Evolutionary conservation across 2,888 invertebrate genomes (phyloP).

Genomic region (Campopleginae sp.): DNA sequence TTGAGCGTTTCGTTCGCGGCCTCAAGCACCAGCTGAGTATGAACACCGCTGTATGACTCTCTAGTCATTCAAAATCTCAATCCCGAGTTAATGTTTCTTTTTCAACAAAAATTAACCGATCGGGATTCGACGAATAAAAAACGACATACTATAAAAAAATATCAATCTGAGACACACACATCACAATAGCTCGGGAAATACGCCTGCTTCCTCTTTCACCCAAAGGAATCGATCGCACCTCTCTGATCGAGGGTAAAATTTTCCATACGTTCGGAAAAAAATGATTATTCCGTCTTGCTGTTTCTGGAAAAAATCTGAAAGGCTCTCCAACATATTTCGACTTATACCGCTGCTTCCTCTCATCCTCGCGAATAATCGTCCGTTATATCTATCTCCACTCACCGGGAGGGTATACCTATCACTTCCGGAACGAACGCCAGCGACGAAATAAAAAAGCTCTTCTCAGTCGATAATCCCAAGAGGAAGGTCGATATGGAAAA

Average conservation of each 20-base stretch:
- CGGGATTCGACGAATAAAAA: too few species aligned
- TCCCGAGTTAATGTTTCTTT: too few species aligned
- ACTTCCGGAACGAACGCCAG: constrained; percentile 10
- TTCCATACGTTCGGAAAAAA: neutral
- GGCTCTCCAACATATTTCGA: neutral
- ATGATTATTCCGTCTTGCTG: neutral
- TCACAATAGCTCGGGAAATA: too few species aligned
- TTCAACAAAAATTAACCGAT: too few species aligned
- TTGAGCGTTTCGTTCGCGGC: too few species aligned
- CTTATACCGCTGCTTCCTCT: neutral
- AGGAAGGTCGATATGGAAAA: constrained; percentile 1
- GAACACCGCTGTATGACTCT: too few species aligned
- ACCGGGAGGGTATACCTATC: neutral
- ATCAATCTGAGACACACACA: too few species aligned
- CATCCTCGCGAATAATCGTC: neutral
- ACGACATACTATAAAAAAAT: too few species aligned
- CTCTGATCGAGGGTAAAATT: neutral
- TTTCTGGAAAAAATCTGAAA: neutral
- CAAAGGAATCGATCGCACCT: too few species aligned
- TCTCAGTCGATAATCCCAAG: constrained; percentile 18
- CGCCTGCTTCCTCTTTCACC: too few species aligned
- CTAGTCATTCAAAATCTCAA: too few species aligned
- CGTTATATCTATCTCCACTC: neutral
- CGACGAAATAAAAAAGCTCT: constrained; percentile 2
- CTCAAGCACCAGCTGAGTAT: too few species aligned